Percentiles rank a stretch among this genome's conserved stretches.
Evolutionary conservation across 2,797 vertebrate genomes (phyloP).

Genomic region (Varecia variegata): DNA sequence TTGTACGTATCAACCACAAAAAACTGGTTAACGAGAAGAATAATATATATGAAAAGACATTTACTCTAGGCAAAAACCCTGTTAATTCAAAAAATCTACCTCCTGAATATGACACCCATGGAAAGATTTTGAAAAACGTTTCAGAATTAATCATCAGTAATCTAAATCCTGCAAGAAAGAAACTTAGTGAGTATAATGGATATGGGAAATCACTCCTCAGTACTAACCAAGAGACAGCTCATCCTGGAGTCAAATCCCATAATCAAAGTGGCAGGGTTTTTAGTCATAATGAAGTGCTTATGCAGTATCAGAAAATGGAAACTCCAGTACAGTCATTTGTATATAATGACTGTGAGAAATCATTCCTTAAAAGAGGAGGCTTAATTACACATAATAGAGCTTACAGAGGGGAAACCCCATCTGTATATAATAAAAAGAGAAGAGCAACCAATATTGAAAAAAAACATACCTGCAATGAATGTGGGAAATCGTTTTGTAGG

Average conservation of each 20-base stretch:
- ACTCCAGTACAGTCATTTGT: conserved; percentile 31
- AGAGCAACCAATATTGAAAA: conserved; percentile 46
- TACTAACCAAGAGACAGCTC: conserved; percentile 27
- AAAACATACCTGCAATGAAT: conserved; percentile 68
- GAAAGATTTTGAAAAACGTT: conserved; percentile 65
- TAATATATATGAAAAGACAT: conserved; percentile 39
- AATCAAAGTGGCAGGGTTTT: neutral
- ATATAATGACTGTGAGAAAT: conserved; percentile 25
- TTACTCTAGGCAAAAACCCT: conserved; percentile 43
- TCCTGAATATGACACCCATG: conserved; percentile 44
- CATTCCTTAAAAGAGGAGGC: conserved; percentile 36
- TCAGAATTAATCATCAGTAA: conserved; percentile 69
- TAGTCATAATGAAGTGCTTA: conserved; percentile 10
- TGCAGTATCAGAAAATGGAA: neutral
- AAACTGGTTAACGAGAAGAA: conserved; percentile 37
- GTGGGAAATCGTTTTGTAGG: conserved; percentile 73
- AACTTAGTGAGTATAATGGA: conserved; percentile 39
- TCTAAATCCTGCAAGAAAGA: conserved; percentile 51
- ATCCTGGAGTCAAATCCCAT: conserved; percentile 24
- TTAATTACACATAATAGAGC: conserved; percentile 15
- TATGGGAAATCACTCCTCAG: conserved; percentile 41
- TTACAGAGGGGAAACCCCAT: conserved; percentile 10
- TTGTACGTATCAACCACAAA: conserved; percentile 56
- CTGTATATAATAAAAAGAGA: conserved; percentile 51
- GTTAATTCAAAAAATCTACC: conserved; percentile 41